Evolutionary conservation across 1,140 invertebrate species (phyloP), one percentile per base, ranked within the genome.

Genomic region (Parasteatoda tepidariorum): DNA sequence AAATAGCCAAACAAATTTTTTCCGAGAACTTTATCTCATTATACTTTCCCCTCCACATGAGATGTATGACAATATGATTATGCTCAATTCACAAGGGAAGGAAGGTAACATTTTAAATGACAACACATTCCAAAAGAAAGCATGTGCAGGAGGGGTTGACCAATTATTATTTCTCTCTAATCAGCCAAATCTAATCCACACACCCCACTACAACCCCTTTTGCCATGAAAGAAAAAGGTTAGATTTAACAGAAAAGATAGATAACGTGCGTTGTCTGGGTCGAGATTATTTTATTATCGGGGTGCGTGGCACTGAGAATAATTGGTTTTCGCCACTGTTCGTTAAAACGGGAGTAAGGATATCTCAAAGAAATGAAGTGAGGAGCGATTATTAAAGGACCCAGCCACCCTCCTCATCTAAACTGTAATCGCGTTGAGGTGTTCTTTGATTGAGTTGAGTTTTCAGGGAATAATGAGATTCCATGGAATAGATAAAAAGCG

Each of bases 221-320:
- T 67, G 9, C 7, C n/a, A n/a, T n/a, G n/a, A n/a, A n/a, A n/a
- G 1, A 2, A 22, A 22, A 59, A 22, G 34, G 66, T 26, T 68
- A 38, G 26, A 41, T 68, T 48, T 68, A 33, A 61, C 30, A 33
- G 71, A 54, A 24, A 24, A 22, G 71, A 74, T 61, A 57, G 55
- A 74, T 57, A 74, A 38, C 71, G 71, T 15, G 68, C 61, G n/a
- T 24, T 31, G 68, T 24, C 41, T 13, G 13, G 66, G 34, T 15
- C 57, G 22, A 74, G 71, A 74, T 74, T 74, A 74, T 74, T 74
- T 74, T 74, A 74, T 74, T 74, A 74, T 57, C 71, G 33, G 9
- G 38, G 38, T 61, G 71, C 71, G 13, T 38, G 57, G 55, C 41
- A 22, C 22, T 15, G 57, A 24, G 55, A 74, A 74, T 61, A 74